Base-by-base conservation (phyloP, 2,797 vertebrate genomes). In the Semaprochilodus insignis region DNA sequence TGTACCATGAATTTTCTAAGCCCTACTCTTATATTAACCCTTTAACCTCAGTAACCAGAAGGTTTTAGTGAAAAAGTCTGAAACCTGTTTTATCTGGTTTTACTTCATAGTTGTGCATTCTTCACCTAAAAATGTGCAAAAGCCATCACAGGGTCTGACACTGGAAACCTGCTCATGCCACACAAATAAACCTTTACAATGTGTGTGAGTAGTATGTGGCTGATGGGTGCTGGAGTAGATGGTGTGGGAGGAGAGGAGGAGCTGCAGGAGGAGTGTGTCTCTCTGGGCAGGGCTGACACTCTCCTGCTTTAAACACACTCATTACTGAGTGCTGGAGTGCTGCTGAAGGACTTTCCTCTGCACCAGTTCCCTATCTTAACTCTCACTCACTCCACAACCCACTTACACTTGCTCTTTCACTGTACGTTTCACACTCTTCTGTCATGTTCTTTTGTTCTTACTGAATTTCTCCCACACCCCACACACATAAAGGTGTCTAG, bases 271-370 rank as follows among this genome's bases (percentile, higher is more conserved):
- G 31, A 81, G 54, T 7, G n/a, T 57, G 59, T 57, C 54, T 69
- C 34, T 55, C 13, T 59, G 13, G 34, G 23, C 25, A 21, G 25
- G 57, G n/a, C 23, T 31, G n/a, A 23, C 25, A 3, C 36, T 69
- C 23, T 17, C 65, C 57, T 55, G 67, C 55, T 67, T 48, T 67
- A 81, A 69, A 81, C 70, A 52, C 36, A 75, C 62, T 82, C 74
- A 82, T 82, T 77, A 82, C 17, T 72, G 72, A 51, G 34, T 55
- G 74, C 17, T 74, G 36, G n/a, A 59, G 14, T 62, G 59, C 62
- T 81, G 34, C 74, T 79, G 4, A 67, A 25, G 66, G 72, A 71
- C 51, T 57, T 73, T 72, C 34, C 71, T 62, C 25, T 54, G 25
- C 51, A 27, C 16, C 44, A 48, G 27, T 21, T 34, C 34, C 57